Base-by-base conservation (phyloP, 2,113 vertebrate species). In the Blennius ocellaris region DNA sequence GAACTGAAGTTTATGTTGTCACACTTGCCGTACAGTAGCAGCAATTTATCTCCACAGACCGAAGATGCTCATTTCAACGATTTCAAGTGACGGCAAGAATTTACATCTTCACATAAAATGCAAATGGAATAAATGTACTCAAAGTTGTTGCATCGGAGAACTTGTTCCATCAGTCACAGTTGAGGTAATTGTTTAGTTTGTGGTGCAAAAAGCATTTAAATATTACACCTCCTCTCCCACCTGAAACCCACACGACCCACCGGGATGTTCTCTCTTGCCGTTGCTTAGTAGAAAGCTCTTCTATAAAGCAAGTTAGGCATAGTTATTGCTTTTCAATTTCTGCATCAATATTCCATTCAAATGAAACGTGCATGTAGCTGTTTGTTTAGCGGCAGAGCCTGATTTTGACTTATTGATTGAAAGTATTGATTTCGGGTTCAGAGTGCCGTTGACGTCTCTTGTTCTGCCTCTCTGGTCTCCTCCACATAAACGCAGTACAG, bases 11-110 rank as follows among this genome's bases (percentile, higher is more conserved):
- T 59, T 17, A 53, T 69, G 57, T 67, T 50, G 82, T 69, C 58
- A 36, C 52, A 49, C 71, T 11, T 63, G 61, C 69, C 58, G 61
- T 69, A 43, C 43, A 81, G 49, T 56, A 70, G 58, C 73, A 62
- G 30, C 77, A 10, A 49, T 61, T 62, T 21, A 58, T 62, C 41
- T 59, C 9, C 53, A 43, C 45, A 37, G 36, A 66, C 57, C 11
- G 6, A 67, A 45, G 64, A 51, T 47, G 70, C 43, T 36, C 43
- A 38, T 58, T 65, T 49, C 37, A 58, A 38, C 37, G 21, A 62
- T 11, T 51, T 74, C 7, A 36, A 38, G 37, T 54, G 52, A 17
- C 49, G 7, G 40, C 10, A 3, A 16, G 36, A 41, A 38, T 52
- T 17, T 7, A n/a, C 45, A 11, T 74, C 39, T 30, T 45, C 36